Percentiles rank a stretch among this genome's conserved stretches.
Evolutionary conservation across 2,888 invertebrate species (phyloP).

Genomic region (Pycnomerus fuliginosus): DNA sequence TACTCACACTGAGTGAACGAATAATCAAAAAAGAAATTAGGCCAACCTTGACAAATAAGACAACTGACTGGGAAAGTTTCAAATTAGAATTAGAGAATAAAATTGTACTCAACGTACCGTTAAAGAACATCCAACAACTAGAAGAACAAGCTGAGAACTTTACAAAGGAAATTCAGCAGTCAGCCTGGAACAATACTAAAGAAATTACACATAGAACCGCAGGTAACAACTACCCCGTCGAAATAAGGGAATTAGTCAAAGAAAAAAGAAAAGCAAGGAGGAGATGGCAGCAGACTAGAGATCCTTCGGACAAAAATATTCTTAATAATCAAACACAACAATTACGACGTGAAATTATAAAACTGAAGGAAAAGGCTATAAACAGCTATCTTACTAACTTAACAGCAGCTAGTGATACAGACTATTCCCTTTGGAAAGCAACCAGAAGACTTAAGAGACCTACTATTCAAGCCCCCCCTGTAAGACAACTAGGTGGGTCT

Average conservation of each 20-base stretch:
- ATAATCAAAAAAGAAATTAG: too few relatives aligned
- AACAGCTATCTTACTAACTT: slow-evolving; percentile 12
- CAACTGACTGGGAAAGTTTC: too few relatives aligned
- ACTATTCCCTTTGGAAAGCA: slow-evolving; percentile 23
- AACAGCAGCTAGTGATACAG: slow-evolving; percentile 2
- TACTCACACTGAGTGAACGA: too few relatives aligned
- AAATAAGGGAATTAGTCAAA: slow-evolving; percentile 1
- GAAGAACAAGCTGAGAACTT: neutral
- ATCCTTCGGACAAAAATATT: slow-evolving; percentile 7
- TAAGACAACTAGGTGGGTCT: slow-evolving; percentile 4
- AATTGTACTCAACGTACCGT: neutral
- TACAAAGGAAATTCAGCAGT: neutral
- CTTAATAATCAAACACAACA: neutral
- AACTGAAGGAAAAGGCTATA: slow-evolving; percentile 16
- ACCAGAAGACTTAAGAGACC: slow-evolving; percentile 19
- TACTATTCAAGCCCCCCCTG: slow-evolving; percentile 7
- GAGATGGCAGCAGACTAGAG: neutral
- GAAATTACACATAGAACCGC: too few relatives aligned
- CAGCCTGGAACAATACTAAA: neutral
- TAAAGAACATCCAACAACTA: too few relatives aligned
- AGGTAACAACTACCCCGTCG: too few relatives aligned
- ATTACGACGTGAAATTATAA: slow-evolving; percentile 13
- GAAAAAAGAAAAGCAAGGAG: slow-evolving; percentile 3
- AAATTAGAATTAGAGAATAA: too few relatives aligned
- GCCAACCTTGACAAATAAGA: too few relatives aligned